A percentile compares a stretch with the other conserved stretches of the same genome.
Evolutionary conservation across 2,113 vertebrate species (phyloP).

Genomic region (Pelusios castaneus): DNA sequence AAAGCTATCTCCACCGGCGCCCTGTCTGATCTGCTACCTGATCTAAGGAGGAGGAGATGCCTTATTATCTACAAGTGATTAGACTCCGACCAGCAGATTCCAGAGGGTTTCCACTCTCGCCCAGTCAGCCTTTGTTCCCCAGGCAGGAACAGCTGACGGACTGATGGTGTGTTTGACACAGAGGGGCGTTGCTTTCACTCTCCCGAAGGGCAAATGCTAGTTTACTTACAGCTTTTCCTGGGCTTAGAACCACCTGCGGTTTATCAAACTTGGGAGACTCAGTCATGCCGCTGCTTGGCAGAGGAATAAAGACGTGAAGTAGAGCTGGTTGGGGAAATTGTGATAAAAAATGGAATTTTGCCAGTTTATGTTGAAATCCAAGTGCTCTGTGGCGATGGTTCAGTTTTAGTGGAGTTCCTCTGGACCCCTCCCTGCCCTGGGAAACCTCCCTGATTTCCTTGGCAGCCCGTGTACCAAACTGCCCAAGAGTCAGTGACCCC

Average conservation of each 20-base stretch:
- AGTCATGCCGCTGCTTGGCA: not conserved
- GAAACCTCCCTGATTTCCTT: not conserved
- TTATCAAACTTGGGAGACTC: not conserved
- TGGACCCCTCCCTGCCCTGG: not conserved
- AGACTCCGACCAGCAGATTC: not conserved
- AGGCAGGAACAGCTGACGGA: not conserved
- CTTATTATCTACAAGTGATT: not conserved
- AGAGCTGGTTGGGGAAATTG: not conserved
- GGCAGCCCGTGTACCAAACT: not conserved
- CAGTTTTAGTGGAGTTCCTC: not conserved
- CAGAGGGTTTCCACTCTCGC: not conserved
- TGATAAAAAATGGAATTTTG: not conserved
- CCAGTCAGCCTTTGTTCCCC: not conserved
- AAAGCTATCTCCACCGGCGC: not conserved
- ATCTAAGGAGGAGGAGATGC: not conserved
- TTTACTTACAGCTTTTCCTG: not conserved
- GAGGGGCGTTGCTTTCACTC: not conserved
- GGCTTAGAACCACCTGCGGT: not conserved
- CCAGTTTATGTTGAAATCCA: not conserved
- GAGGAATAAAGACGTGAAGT: not conserved
- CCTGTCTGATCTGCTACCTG: slow-evolving; percentile 35
- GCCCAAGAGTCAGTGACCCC: not conserved
- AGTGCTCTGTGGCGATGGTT: not conserved
- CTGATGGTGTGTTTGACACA: not conserved
- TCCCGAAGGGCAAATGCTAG: not conserved